Evolutionary conservation across 2,888 invertebrate genomes (phyloP), one percentile per base, ranked within the genome.

Genomic region (Arctia plantaginis): DNA sequence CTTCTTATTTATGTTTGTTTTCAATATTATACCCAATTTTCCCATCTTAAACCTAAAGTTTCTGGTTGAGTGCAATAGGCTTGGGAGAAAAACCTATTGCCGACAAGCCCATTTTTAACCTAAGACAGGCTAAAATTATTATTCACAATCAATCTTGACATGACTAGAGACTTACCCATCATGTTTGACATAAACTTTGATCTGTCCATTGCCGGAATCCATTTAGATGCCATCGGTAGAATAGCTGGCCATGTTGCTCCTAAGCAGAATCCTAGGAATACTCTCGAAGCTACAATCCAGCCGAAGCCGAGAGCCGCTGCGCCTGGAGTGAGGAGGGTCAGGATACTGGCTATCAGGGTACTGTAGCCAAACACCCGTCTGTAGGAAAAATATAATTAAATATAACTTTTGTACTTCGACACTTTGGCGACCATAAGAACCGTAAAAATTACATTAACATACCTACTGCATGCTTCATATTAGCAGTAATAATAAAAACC

Each of bases 231-330:
- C 97, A 99, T 97, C 8, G 98, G 98, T 77, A 98, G 98, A 88
- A 99, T 98, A 12, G 99, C 98, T 0, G 99, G 99, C 98, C 99
- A 99, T 15, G 98, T 98, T 23, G 98, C 98, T 70, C 98, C 98
- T 92, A 98, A 96, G 90, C 98, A 96, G 86, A 98, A 97, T 71
- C 98, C 98, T 41, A 98, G 96, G 10, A 98, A 83, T 10, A 98
- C 97, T 77, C 99, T 96, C 15, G 98, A 94, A 20, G 97, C 96
- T 69, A 98, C 96, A 35, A 98, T 95, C 81, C 97, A 96, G 59
- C 97, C 96, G 89, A 97, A 97, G 80, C 97, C 97, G 59, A 97
- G 90, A 64, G 97, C 96, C 0, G 98, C 98, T 3, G 98, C 97
- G 20, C 97, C 92, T 0, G 99, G 99, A 33, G 98, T 98, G 20